These are phyloP conservation scores for Helicolenus hilgendorfi DNA, from an alignment of 2,797 vertebrate species.

Conservation along the genomic window DNA sequence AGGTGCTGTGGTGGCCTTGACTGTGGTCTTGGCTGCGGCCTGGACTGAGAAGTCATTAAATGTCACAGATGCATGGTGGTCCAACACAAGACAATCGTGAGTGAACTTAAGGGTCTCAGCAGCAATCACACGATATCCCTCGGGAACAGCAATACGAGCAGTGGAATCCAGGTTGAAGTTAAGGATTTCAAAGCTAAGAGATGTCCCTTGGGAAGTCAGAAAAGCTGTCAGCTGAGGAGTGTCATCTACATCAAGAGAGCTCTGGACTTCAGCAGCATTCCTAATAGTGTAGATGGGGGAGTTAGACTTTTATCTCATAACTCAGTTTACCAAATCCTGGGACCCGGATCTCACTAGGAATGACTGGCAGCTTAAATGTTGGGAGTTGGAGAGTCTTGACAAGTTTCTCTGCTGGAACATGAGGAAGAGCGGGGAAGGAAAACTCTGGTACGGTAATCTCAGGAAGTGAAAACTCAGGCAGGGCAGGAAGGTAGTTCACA, in stretches of 20 bases:
- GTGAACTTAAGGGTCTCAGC: constrained; percentile 16
- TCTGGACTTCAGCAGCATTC: constrained; percentile 87
- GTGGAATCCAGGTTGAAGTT: constrained; percentile 90
- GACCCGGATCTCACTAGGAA: constrained; percentile 86
- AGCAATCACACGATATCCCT: constrained; percentile 71
- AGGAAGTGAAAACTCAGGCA: constrained; percentile 88
- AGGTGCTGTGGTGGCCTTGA: constrained; percentile 81
- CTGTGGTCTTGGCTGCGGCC: constrained; percentile 86
- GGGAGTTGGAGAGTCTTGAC: constrained; percentile 90
- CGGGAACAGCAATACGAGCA: constrained; percentile 87
- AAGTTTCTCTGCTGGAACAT: constrained; percentile 85
- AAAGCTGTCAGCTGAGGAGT: constrained; percentile 88
- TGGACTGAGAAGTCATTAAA: constrained; percentile 84
- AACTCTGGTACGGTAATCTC: constrained; percentile 88
- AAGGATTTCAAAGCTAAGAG: constrained; percentile 84
- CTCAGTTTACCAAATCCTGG: constrained; percentile 93
- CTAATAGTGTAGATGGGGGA: constrained; percentile 90
- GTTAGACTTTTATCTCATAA: constrained; percentile 85
- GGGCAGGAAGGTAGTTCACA: constrained; percentile 37
- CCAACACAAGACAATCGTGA: not conserved
- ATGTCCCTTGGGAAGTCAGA: constrained; percentile 86
- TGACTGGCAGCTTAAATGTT: constrained; percentile 89
- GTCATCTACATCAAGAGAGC: constrained; percentile 83
- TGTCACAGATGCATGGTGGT: constrained; percentile 80
- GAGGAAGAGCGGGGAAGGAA: constrained; percentile 89